Conservation (phyloP, 2,888 invertebrate genomes). For the Neoscelio sp. region DNA sequence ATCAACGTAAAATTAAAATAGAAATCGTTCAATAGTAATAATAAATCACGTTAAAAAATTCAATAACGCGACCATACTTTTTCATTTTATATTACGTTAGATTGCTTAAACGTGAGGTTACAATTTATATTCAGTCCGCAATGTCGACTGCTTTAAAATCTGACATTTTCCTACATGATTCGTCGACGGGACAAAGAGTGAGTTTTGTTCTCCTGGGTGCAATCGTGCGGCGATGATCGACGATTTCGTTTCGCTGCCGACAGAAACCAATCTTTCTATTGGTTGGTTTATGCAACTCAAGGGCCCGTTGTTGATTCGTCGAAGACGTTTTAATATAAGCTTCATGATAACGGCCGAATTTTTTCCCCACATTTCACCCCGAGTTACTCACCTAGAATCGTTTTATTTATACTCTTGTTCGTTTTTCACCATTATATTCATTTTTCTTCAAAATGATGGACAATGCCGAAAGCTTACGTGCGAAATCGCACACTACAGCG, state of each 20-base stretch:
- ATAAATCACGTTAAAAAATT: constrained; percentile 18
- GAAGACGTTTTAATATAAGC: constrained; percentile 75
- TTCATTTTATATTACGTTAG: constrained; percentile 13
- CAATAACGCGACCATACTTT: constrained; percentile 18
- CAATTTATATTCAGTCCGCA: constrained; percentile 55
- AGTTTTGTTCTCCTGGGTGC: constrained; percentile 61
- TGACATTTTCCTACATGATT: constrained; percentile 53
- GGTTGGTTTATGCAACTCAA: constrained; percentile 49
- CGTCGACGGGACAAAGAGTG: constrained; percentile 52
- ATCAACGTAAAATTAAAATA: no score
- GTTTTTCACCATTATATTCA: constrained; percentile 22
- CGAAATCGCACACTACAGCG: constrained; percentile 72
- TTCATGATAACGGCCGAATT: constrained; percentile 41
- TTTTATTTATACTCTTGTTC: neutral
- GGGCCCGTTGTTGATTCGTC: constrained; percentile 15
- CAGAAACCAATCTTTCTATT: constrained; percentile 70
- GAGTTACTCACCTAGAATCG: neutral
- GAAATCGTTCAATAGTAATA: neutral
- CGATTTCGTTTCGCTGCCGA: constrained; percentile 68
- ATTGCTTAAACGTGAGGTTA: constrained; percentile 25
- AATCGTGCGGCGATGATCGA: constrained; percentile 67
- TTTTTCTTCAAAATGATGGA: constrained; percentile 29
- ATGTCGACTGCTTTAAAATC: constrained; percentile 53
- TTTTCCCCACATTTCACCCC: constrained; percentile 50
- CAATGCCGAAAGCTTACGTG: constrained; percentile 46